Conservation (phyloP, 2,113 vertebrate species). For the Tringa solitaria region DNA sequence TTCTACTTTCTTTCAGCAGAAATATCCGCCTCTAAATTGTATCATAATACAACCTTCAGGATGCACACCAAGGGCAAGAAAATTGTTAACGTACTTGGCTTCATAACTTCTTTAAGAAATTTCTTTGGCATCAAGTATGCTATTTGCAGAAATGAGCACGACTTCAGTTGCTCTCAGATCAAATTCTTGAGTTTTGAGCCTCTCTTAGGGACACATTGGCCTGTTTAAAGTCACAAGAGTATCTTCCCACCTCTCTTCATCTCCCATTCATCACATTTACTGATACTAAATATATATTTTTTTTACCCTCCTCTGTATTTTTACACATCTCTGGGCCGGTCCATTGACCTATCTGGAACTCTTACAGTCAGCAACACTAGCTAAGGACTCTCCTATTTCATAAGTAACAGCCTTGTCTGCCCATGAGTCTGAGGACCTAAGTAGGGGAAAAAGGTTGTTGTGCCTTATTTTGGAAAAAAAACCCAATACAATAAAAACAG, state of each 20-base stretch:
- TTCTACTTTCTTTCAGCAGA: slow-evolving; percentile 24
- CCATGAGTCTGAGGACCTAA: accelerated
- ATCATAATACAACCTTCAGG: slow-evolving; percentile 11
- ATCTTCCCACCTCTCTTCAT: not conserved
- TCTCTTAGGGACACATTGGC: not conserved
- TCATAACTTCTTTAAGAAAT: not conserved
- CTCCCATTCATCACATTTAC: not conserved
- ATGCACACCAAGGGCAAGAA: slow-evolving; percentile 9
- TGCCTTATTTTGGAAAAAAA: not conserved
- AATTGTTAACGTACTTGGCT: not conserved
- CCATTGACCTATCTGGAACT: not conserved
- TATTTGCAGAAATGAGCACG: not conserved
- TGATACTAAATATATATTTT: not conserved
- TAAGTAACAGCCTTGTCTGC: not conserved
- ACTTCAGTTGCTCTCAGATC: not conserved
- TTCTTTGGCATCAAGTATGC: not conserved
- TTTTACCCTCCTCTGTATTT: not conserved
- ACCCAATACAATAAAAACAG: not conserved
- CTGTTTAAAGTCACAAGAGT: not conserved
- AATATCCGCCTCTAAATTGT: not conserved
- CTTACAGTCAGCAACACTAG: not conserved
- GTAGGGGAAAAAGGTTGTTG: not conserved
- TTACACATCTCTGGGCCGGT: not conserved
- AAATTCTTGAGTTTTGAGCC: not conserved
- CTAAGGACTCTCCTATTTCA: not conserved